Conservation (phyloP, 2,113 vertebrate species). For the Dicrurus megarhynchus region DNA sequence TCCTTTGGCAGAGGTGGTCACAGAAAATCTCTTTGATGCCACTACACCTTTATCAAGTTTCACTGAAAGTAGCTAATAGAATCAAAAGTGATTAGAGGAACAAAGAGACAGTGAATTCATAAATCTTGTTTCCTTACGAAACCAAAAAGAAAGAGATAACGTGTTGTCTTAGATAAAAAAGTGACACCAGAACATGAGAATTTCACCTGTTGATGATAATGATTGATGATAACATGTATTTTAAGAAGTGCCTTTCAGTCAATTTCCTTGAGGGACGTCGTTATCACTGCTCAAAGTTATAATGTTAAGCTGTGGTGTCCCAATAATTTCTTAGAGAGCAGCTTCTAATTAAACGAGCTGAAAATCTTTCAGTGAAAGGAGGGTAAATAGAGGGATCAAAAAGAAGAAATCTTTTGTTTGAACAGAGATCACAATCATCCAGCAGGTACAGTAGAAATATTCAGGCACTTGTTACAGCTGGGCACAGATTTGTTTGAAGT, state of each 20-base stretch:
- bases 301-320: neutral
- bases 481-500: neutral
- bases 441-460: neutral
- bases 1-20: neutral
- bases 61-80: neutral
- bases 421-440: neutral
- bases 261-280: neutral
- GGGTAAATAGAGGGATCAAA: slow-evolving; percentile 6
- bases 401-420: slow-evolving; percentile 21
- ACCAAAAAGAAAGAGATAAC: neutral
- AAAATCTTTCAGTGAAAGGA: neutral
- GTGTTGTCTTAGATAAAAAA: neutral
- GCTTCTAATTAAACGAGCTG: neutral
- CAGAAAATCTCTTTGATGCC: neutral
- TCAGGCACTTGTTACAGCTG: neutral
- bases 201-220: neutral
- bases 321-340: neutral
- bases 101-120: neutral
- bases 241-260: neutral
- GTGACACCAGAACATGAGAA: neutral
- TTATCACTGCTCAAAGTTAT: neutral
- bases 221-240: neutral
- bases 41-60: neutral
- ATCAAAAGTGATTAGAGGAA: neutral
- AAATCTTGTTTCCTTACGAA: neutral